phyloP scores from a whole-genome alignment of 2,113 vertebrate species.

The Halcyon malimbica region DNA sequence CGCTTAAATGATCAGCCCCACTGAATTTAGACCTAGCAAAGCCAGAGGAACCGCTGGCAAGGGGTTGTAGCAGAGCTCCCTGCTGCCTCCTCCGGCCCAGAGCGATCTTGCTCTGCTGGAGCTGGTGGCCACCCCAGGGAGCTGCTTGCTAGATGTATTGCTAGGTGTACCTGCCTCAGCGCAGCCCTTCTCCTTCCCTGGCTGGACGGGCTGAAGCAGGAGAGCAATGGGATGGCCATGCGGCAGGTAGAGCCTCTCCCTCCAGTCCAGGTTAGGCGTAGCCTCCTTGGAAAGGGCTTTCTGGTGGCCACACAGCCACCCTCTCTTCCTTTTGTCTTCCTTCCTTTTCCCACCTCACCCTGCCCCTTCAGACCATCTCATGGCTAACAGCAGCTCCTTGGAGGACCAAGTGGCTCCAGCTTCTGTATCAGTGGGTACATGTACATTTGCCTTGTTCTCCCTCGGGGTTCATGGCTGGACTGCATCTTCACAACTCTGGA shows the following conservation, averaged over 20 bases:
- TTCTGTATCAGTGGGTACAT: background rate
- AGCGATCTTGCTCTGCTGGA: fast-evolving
- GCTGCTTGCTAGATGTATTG: background rate
- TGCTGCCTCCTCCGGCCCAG: fast-evolving
- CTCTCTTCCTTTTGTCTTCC: background rate
- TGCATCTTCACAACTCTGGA: background rate
- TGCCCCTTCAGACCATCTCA: background rate
- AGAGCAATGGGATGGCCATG: fast-evolving
- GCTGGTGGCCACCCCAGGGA: background rate
- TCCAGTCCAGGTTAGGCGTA: background rate
- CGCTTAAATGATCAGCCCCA: background rate
- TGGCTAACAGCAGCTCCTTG: background rate
- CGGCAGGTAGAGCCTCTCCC: background rate
- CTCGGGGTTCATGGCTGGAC: background rate
- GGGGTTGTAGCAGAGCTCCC: background rate
- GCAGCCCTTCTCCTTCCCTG: background rate
- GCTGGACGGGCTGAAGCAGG: background rate
- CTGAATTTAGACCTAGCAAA: background rate
- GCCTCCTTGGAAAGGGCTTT: fast-evolving
- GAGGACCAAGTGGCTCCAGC: background rate
- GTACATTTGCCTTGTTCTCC: fast-evolving
- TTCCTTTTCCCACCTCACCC: background rate
- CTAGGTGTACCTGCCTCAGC: background rate
- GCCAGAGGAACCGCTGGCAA: fast-evolving
- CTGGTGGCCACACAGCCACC: fast-evolving